A percentile compares a stretch with the other conserved stretches of the same genome.
Evolutionary conservation across 2,888 invertebrate genomes (phyloP).

Genomic region (Trachelus stipa): DNA sequence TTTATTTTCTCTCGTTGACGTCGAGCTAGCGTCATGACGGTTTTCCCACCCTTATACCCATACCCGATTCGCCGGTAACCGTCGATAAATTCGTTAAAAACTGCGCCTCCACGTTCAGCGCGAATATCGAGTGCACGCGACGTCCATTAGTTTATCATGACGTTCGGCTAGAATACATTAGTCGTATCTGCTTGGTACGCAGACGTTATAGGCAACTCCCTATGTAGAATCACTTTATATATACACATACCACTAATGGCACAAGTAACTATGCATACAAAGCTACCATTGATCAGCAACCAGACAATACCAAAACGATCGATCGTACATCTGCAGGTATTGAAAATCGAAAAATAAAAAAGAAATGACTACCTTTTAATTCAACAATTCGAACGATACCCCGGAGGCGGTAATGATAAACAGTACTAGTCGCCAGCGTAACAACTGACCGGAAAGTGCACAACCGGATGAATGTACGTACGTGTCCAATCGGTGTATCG

Average conservation of each 20-base stretch:
- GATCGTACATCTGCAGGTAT: neutral
- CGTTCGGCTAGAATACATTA: neutral
- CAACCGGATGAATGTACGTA: neutral
- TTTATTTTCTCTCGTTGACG: neutral
- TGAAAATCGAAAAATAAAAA: neutral
- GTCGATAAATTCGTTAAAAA: neutral
- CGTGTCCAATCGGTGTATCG: neutral
- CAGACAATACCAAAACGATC: neutral
- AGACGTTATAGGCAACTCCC: neutral
- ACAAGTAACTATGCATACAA: neutral
- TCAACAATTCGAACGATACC: neutral
- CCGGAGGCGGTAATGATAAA: constrained; percentile 53
- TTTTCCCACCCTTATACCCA: neutral
- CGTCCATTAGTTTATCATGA: neutral
- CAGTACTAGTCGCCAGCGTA: constrained; percentile 29
- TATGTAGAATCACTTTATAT: too few species aligned
- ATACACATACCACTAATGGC: neutral
- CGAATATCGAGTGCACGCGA: neutral
- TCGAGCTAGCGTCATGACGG: neutral
- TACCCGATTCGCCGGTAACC: neutral
- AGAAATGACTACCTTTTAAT: neutral
- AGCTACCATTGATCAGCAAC: neutral
- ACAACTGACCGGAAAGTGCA: neutral
- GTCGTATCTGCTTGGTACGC: neutral
- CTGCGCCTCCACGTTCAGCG: neutral